Evolutionary conservation across 2,113 vertebrate genomes (phyloP).

Genomic region (Dunckerocampus dactyliophorus): DNA sequence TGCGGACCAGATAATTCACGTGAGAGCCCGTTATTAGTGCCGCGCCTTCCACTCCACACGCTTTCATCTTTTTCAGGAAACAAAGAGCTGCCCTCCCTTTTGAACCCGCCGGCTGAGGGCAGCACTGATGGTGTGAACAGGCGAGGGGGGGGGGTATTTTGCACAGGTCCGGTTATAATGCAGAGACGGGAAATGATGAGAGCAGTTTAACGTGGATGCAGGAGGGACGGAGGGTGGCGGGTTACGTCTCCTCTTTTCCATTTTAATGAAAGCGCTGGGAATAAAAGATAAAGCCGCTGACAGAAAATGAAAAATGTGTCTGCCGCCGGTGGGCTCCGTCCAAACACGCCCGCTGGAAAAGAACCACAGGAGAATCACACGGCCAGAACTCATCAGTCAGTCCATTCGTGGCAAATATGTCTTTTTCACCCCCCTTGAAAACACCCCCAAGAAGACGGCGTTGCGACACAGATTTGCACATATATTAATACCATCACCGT

Average conservation of each 20-base stretch:
- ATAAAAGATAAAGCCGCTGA: conserved; percentile 39
- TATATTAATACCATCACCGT: too few species aligned
- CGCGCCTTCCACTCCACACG: conserved; percentile 29
- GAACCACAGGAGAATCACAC: conserved; percentile 28
- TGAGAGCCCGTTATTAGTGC: conserved; percentile 40
- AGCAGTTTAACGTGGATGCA: conserved; percentile 42
- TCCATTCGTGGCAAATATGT: background rate
- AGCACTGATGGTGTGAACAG: too few species aligned
- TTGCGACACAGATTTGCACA: too few species aligned
- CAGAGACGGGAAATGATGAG: conserved; percentile 9
- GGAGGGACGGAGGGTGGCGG: conserved; percentile 12
- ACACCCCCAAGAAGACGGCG: too few species aligned
- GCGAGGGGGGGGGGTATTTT: background rate
- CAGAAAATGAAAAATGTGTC: conserved; percentile 19
- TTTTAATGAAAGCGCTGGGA: conserved; percentile 49
- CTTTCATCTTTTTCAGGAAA: conserved; percentile 51
- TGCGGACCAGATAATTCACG: conserved; percentile 19
- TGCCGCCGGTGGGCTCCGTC: background rate
- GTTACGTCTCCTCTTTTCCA: conserved; percentile 42
- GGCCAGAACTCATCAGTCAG: background rate
- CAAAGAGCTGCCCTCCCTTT: too few species aligned
- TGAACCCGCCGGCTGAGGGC: too few species aligned
- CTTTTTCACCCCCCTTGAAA: too few species aligned
- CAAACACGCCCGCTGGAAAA: conserved; percentile 20
- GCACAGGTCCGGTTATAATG: conserved; percentile 20